Conservation (phyloP, 1,140 invertebrate genomes). For the Papilio aristodemus region DNA sequence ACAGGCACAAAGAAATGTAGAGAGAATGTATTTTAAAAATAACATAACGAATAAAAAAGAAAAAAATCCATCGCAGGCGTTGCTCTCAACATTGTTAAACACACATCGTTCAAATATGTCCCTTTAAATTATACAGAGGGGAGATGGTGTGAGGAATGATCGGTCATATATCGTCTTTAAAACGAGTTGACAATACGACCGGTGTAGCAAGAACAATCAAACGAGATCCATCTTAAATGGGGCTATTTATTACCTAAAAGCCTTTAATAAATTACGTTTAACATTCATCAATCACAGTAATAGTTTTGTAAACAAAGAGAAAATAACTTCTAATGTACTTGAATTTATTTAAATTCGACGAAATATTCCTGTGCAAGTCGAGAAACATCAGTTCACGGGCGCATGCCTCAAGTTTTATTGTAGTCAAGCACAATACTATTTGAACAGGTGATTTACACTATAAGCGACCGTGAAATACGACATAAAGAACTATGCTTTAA, state of each 20-base stretch:
- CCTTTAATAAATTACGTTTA: slow-evolving; percentile 31
- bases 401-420: slow-evolving; percentile 1
- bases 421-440: neutral
- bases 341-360: slow-evolving; percentile 1
- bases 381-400: neutral
- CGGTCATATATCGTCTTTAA: slow-evolving; percentile 43
- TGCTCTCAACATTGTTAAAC: slow-evolving; percentile 39
- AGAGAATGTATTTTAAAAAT: neutral
- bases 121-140: slow-evolving; percentile 50
- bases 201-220: slow-evolving; percentile 25
- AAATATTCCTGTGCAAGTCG: neutral
- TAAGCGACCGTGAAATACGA: slow-evolving; percentile 13
- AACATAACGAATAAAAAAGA: slow-evolving; percentile 16
- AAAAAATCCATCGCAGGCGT: neutral
- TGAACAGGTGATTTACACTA: slow-evolving; percentile 11
- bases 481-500: neutral
- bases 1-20: slow-evolving; percentile 1
- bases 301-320: slow-evolving; percentile 15
- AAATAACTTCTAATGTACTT: neutral
- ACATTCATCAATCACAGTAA: slow-evolving; percentile 12
- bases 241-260: slow-evolving; percentile 29
- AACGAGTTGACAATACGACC: slow-evolving; percentile 32
- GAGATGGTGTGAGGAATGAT: slow-evolving; percentile 61
- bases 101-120: slow-evolving; percentile 55
- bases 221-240: slow-evolving; percentile 32